Percentiles rank a stretch among this genome's conserved stretches.
phyloP scores from a whole-genome alignment of 2,113 vertebrate species.

The Chiloscyllium plagiosum region DNA sequence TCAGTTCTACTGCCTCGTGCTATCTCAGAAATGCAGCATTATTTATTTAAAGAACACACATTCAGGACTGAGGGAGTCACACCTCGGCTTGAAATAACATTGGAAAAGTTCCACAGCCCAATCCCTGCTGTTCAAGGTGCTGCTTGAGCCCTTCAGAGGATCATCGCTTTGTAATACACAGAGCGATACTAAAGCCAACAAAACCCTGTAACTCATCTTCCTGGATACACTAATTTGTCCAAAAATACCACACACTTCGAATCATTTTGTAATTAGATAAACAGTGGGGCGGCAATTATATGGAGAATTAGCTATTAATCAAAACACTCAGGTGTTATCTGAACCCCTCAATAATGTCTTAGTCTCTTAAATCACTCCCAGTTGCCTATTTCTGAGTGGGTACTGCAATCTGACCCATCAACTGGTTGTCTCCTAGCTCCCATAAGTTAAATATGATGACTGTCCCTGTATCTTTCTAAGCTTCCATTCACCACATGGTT shows the following conservation, averaged over 20 bases:
- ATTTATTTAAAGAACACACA: not conserved
- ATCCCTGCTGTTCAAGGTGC: not conserved
- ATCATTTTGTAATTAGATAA: not conserved
- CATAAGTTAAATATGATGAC: not conserved
- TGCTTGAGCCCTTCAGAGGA: not conserved
- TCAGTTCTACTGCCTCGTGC: not conserved
- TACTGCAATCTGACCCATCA: not conserved
- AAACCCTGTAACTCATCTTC: not conserved
- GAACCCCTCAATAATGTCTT: not conserved
- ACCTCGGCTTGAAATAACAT: not conserved
- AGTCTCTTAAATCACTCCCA: not conserved
- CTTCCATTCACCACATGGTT: not conserved
- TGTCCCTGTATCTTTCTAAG: no score
- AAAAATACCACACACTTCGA: not conserved
- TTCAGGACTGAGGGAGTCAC: not conserved
- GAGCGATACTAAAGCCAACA: not conserved
- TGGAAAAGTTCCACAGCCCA: not conserved
- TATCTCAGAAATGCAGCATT: not conserved
- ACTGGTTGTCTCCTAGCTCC: no score
- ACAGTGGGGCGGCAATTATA: not conserved
- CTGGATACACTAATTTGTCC: not conserved
- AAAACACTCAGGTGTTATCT: not conserved
- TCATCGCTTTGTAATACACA: not conserved
- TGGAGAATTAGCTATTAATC: not conserved
- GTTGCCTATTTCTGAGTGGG: not conserved